phyloP scores from a whole-genome alignment of 1,140 invertebrate genomes.

The Zaprionus capensis region DNA sequence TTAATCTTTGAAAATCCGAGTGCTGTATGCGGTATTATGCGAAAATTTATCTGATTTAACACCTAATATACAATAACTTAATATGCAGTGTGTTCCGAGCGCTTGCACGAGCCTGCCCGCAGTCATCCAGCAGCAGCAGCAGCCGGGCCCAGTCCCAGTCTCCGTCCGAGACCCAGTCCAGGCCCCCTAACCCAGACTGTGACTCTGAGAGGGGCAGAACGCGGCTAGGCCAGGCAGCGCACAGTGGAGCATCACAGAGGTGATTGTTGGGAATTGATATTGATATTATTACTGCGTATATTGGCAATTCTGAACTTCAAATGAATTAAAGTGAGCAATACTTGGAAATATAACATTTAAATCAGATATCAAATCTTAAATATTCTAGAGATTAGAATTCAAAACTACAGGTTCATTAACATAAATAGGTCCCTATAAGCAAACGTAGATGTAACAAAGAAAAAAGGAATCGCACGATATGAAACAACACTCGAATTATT shows the following conservation, averaged over 20 bases:
- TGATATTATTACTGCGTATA: background rate
- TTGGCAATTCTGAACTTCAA: no score
- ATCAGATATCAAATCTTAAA: no score
- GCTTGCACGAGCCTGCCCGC: conserved; percentile 76
- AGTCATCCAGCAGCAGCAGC: conserved; percentile 68
- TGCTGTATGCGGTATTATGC: conserved; percentile 85
- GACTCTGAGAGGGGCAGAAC: conserved; percentile 12
- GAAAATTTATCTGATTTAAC: conserved; percentile 85
- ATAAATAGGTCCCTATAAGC: no score
- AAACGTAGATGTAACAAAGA: no score
- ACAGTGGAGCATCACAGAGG: background rate
- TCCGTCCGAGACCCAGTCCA: no score
- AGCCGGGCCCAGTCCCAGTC: conserved; percentile 9
- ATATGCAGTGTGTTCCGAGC: conserved; percentile 82
- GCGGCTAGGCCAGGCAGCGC: conserved; percentile 16
- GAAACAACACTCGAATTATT: no score
- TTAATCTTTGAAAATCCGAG: conserved; percentile 85
- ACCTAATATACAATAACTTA: conserved; percentile 85
- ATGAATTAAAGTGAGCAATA: no score
- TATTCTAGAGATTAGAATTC: no score
- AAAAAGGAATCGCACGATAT: no score
- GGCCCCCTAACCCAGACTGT: background rate
- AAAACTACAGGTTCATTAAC: no score
- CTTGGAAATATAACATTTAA: no score
- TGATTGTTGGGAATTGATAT: background rate